phyloP scores from a whole-genome alignment of 2,888 invertebrate species.

The Hetaerina titia region DNA sequence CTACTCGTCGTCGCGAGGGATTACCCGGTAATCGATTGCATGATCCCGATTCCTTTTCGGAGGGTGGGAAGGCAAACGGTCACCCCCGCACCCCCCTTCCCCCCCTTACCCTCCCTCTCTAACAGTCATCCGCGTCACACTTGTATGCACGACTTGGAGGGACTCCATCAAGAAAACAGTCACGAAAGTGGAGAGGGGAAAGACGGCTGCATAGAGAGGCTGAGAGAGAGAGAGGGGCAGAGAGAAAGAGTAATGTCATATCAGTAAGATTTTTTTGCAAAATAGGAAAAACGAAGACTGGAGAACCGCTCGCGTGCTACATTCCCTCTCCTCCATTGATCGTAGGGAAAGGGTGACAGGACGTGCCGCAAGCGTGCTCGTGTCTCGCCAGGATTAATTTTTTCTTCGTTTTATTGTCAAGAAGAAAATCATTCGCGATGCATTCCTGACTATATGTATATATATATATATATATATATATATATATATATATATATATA shows the following conservation, averaged over 20 bases:
- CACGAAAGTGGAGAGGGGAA: neutral
- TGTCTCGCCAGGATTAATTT: neutral
- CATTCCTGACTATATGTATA: neutral
- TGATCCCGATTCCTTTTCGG: neutral
- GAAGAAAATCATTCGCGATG: constrained; percentile 1
- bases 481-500: neutral
- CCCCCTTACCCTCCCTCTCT: neutral
- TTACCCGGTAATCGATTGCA: constrained; percentile 8
- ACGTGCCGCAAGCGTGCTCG: constrained; percentile 25
- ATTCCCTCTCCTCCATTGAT: constrained; percentile 18
- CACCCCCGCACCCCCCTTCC: neutral
- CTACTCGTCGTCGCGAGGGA: neutral
- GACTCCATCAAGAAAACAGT: neutral
- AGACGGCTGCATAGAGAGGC: neutral
- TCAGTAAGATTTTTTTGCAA: neutral
- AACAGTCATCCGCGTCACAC: neutral
- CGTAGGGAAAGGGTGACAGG: constrained; percentile 7
- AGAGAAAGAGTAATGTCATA: neutral
- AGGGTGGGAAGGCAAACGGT: neutral
- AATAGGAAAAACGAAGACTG: constrained; percentile 22
- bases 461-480: neutral
- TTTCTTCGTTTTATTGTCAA: neutral
- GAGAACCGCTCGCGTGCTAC: neutral
- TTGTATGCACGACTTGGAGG: neutral
- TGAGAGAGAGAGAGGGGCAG: neutral